Evolutionary conservation across 2,888 invertebrate species (phyloP), one percentile per base, ranked within the genome.

Genomic region (Ptychoptera albimana): DNA sequence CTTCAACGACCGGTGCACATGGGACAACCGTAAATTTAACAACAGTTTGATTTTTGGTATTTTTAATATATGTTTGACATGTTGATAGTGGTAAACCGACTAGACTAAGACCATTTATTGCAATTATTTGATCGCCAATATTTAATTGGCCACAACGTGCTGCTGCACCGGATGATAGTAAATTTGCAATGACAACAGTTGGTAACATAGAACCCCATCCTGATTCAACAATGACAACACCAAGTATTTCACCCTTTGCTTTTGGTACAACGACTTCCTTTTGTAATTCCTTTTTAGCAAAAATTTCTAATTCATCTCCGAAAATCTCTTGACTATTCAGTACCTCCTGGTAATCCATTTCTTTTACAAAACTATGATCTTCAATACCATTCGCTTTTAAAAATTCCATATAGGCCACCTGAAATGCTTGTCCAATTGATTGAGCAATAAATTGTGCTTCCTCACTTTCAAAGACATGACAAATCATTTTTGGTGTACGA

Each of bases 191-290:
- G 41, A 99, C 98, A 41, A 98, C 97, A 1, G 98, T 99, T n/a
- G 98, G 98, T 54, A 99, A 71, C 97, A 99, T 97, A 16, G 94
- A 96, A 23, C 98, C 98, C 98, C 98, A 99, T 34, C 98, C 98
- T 0, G 96, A 96, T 68, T 99, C 98, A 48, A 99, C 98, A 55
- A 98, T 94, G 42, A 98, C 97, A 50, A 99, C 91, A 12, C 98
- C 98, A 36, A 99, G 71, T 50, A 94, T 91, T 70, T 99, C 98
- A 23, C 96, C 93, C 64, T 96, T 96, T 36, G 89, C 79, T 68
- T 99, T 99, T 39, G 97, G 97, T 47, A 98, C 94, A 44, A 98
- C 94, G 50, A 98, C 96, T 72, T 92, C 92, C 68, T 91, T 92
- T 60, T 96, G 94, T 68, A 89, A 79, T 65, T 96, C 96, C 63